A percentile compares a stretch with the other conserved stretches of the same genome.
These are phyloP conservation scores for Proisotoma minuta DNA, from an alignment of 2,888 invertebrate species.

Conservation along the genomic window DNA sequence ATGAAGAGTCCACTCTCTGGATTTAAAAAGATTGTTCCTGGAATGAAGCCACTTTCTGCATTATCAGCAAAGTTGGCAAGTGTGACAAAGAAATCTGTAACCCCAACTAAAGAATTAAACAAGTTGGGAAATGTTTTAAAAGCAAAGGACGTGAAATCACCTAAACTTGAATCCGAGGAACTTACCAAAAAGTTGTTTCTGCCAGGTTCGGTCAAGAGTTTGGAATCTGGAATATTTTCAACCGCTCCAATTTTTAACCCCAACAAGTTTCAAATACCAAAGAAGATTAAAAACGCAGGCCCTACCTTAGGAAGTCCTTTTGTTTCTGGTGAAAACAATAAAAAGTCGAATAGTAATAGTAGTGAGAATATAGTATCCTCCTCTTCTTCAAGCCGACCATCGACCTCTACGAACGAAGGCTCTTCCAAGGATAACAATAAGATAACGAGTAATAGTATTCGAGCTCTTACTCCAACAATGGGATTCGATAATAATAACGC, in stretches of 20 bases:
- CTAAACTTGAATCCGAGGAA: constrained; percentile 30
- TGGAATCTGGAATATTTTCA: constrained; percentile 29
- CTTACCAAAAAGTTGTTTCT: constrained; percentile 37
- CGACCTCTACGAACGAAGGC: not conserved
- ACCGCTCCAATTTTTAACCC: constrained; percentile 40
- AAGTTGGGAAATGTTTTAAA: too few relatives aligned
- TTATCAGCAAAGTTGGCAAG: constrained; percentile 17
- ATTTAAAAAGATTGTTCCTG: constrained; percentile 20
- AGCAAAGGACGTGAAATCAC: constrained; percentile 15
- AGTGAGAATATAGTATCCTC: not conserved
- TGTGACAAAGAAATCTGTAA: constrained; percentile 25
- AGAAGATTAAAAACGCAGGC: constrained; percentile 28
- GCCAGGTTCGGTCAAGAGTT: constrained; percentile 31
- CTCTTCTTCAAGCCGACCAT: not conserved
- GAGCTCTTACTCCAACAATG: not conserved
- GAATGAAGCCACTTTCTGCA: constrained; percentile 20
- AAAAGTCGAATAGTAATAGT: not conserved
- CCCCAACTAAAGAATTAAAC: constrained; percentile 23
- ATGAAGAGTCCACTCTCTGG: constrained; percentile 26
- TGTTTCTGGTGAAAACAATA: not conserved
- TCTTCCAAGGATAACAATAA: too few relatives aligned
- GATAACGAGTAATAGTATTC: not conserved
- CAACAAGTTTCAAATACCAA: constrained; percentile 46
- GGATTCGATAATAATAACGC: constrained; percentile 2
- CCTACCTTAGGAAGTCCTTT: not conserved